Evolutionary conservation across 35 echinoderm and acorn worm species (phyloP), one percentile per base, ranked within the genome.

Genomic region (Anneissia japonica): DNA sequence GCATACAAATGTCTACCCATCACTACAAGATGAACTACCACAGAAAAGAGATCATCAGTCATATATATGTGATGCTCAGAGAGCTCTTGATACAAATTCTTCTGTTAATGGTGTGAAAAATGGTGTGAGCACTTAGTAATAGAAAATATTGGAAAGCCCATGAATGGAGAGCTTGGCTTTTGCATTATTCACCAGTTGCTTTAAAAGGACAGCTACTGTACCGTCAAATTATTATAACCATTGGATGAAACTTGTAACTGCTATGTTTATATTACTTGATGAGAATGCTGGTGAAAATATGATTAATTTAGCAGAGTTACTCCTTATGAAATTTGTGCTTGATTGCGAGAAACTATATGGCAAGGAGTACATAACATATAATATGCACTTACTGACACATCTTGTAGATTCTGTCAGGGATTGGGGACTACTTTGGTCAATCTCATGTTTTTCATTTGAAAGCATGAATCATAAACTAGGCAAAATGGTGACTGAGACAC

Each of bases 151-250:
- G 74, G 84, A 86, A 86, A 36, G 84, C 84, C 30, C 75, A 64
- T 75, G 75, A 86, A 30, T 77, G 74, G 73, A 76, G 84, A 40
- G 74, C 84, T 36, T 86, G 84, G 84, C 73, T 86, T 76, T 38
- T 86, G 21, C 75, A 75, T 46, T 86, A 86, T 74, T 75, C 64
- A 40, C 72, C 75, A n/a, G 64, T 73, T 17, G 75, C 75, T 39
- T 86, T 86, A 86, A 30, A 17, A 13, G 74, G 39, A 36, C 35
- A 37, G 16, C 72, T 86, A 77, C n/a, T n/a, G n/a, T n/a, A n/a
- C 74, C 84, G 41, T 19, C 34, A 38, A 39, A 75, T 17, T 86
- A 86, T 74, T 36, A 75, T 23, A 19, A 72, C 0, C 84, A 86
- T 39, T 86, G 43, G 21, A n/a, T 78, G 7, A 34, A 46, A 31